Conservation (phyloP, 2,113 vertebrate species). For the Chaetura pelagica region DNA sequence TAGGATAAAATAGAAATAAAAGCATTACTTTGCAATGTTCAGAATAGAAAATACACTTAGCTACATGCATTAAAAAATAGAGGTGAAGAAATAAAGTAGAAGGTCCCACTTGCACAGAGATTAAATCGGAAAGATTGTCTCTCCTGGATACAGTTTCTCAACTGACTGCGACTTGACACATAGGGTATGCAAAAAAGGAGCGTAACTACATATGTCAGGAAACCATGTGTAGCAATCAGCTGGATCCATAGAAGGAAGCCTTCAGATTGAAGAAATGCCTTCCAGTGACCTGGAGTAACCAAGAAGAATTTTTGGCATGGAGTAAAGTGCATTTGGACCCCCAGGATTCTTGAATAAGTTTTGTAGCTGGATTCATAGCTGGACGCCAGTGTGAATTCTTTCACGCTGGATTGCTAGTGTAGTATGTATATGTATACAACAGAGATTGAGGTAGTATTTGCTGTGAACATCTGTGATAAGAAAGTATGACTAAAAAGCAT, state of each 20-base stretch:
- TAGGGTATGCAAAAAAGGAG: background rate
- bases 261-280: background rate
- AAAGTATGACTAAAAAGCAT: background rate
- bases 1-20: background rate
- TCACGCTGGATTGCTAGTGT: background rate
- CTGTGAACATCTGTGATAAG: background rate
- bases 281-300: slow-evolving; percentile 25
- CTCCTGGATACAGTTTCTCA: background rate
- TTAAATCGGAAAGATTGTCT: background rate
- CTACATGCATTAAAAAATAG: background rate
- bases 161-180: background rate
- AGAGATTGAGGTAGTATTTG: background rate
- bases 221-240: background rate
- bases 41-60: background rate
- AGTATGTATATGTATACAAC: background rate
- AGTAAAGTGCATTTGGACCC: background rate
- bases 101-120: background rate
- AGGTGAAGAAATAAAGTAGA: background rate
- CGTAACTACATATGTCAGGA: background rate
- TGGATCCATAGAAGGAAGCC: background rate
- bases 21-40: background rate
- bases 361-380: background rate
- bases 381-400: accelerated
- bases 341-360: background rate
- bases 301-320: slow-evolving; percentile 15